These are phyloP conservation scores for Campylomormyrus numenius DNA, from an alignment of 2,113 vertebrate species.

Conservation along the genomic window DNA sequence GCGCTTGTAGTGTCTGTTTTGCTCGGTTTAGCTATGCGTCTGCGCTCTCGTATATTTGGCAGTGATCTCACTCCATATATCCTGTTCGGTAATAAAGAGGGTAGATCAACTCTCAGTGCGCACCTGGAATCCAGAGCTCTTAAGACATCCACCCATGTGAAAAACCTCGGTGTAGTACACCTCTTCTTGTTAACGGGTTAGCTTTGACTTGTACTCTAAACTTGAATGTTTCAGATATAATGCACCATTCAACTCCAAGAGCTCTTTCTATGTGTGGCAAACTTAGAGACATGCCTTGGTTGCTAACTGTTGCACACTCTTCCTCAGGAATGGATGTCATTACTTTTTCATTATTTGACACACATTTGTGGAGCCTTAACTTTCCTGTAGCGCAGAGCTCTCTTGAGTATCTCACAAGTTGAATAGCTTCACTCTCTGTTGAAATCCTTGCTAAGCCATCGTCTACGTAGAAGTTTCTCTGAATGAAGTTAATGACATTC, in stretches of 20 bases:
- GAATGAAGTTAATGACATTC: neutral
- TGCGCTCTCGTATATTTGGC: too few relatives aligned
- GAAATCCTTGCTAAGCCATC: neutral
- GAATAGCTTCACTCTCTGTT: neutral
- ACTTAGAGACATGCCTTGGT: neutral
- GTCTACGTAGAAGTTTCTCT: neutral
- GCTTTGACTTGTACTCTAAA: neutral
- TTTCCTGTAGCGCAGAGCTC: neutral
- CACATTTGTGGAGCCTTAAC: neutral
- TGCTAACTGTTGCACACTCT: neutral
- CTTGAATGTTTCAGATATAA: neutral
- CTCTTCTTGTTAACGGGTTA: neutral
- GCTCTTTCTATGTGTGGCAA: neutral
- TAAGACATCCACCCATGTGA: too few relatives aligned
- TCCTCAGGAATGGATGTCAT: neutral
- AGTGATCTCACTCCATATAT: too few relatives aligned
- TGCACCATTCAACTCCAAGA: neutral
- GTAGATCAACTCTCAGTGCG: too few relatives aligned
- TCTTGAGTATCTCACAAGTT: neutral
- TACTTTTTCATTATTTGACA: neutral
- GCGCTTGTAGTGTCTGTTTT: too few relatives aligned
- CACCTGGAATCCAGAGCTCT: too few relatives aligned
- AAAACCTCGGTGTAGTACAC: neutral
- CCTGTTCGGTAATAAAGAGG: too few relatives aligned
- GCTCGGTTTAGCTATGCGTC: too few relatives aligned